These are phyloP conservation scores for Rhinolophus sinicus DNA, from an alignment of 2,113 vertebrate genomes.

Conservation along the genomic window DNA sequence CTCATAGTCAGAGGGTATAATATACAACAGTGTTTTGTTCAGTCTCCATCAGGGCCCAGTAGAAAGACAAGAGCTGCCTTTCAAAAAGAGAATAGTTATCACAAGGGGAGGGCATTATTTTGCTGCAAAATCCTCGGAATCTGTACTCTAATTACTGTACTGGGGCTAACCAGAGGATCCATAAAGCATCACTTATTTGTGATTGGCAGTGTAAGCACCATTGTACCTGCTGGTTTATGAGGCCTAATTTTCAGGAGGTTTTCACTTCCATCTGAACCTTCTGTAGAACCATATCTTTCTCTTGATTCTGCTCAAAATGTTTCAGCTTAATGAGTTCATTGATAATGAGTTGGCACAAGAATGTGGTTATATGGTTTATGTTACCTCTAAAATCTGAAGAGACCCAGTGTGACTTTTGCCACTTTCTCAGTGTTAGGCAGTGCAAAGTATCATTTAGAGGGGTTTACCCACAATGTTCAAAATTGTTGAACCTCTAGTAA, in stretches of 20 bases:
- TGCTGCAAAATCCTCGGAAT: background rate
- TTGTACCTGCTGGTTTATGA: background rate
- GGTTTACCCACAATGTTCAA: background rate
- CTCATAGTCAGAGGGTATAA: background rate
- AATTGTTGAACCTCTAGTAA: background rate
- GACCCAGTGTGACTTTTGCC: background rate
- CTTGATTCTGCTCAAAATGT: background rate
- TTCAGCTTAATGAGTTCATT: background rate
- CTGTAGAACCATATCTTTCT: background rate
- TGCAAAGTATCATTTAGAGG: background rate
- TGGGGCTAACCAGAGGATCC: background rate
- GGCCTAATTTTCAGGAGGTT: background rate
- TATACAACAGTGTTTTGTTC: background rate
- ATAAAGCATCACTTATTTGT: too few species aligned
- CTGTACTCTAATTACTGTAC: background rate
- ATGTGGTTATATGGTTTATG: background rate
- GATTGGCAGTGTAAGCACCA: background rate
- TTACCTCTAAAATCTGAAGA: background rate
- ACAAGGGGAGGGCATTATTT: background rate
- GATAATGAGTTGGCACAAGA: background rate
- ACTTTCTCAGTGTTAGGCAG: background rate
- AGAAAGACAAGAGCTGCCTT: background rate
- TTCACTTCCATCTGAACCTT: background rate
- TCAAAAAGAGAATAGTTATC: background rate
- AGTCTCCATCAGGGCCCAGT: background rate